Evolutionary conservation across 2,113 vertebrate species (phyloP).

Genomic region (Gallinago paraguaiae): DNA sequence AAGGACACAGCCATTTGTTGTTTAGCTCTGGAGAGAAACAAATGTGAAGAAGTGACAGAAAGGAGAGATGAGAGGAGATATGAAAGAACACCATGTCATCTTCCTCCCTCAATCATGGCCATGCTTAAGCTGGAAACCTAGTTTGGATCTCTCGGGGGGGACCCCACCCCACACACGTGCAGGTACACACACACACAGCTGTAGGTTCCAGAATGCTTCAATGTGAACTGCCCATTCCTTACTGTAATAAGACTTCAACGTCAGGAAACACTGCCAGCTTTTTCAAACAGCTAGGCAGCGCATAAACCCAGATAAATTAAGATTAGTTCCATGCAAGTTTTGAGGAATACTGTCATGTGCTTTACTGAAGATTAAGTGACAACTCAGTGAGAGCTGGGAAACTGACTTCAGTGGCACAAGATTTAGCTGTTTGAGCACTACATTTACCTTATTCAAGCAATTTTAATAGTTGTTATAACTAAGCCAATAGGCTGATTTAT

Average conservation of each 20-base stretch:
- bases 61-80: not conserved
- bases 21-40: constrained; percentile 7
- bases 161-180: not conserved
- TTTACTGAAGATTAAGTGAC: constrained; percentile 24
- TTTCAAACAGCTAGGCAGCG: constrained; percentile 6
- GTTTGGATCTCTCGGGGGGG: not conserved
- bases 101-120: not conserved
- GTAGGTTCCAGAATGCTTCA: not conserved
- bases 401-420: not conserved
- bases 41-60: not conserved
- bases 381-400: not conserved
- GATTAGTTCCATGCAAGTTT: constrained; percentile 20
- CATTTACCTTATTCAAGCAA: not conserved
- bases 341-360: not conserved
- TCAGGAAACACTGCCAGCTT: not conserved
- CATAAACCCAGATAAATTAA: constrained; percentile 16
- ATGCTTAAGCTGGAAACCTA: not conserved
- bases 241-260: not conserved
- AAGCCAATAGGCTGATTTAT: constrained; percentile 6
- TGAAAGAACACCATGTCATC: not conserved
- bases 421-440: not conserved
- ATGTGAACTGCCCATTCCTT: not conserved
- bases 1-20: constrained; percentile 40
- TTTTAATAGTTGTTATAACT: not conserved
- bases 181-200: not conserved